Base-by-base conservation (phyloP, 2,113 vertebrate genomes). In the Tetraodon nigroviridis region DNA sequence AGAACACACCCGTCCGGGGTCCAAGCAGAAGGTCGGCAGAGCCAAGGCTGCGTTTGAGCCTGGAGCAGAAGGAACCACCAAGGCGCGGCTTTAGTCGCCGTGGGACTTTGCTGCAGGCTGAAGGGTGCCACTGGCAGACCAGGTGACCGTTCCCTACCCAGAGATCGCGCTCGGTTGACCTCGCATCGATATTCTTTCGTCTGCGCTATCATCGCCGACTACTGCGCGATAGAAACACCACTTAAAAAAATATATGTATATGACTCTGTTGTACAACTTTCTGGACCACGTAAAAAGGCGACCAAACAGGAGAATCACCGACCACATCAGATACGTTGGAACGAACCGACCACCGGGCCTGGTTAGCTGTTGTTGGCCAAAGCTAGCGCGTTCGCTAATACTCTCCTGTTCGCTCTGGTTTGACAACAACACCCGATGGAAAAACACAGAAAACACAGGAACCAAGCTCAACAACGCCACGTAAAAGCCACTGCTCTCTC, bases 201-300 rank as follows among this genome's bases (percentile, higher is more conserved):
- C 65, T 22, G 64, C 61, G 67, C 29, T 52, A 37, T 55, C 41
- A 52, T 58, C 63, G 55, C 62, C 78, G 74, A 71, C 71, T 68
- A 47, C 69, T 64, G 75, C 51, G 78, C 70, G 61, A 72, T 63
- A 76, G 51, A 78, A 84, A 87, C 69, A 73, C 69, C 65, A 15
- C 53, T 79, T 83, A 80, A 71, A 82, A 82, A 80, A 85, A 77
- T 80, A 84, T 55, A 80, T 67, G 75, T 79, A 84, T 55, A 80
- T 67, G 75, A 81, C 80, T 87, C 79, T 86, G 81, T 85, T 75
- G 77, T 59, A 80, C 76, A 80, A 84, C 76, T 76, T 78, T 78
- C 59, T 51, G 68, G 77, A 85, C 54, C 69, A 85, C 78, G 63
- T 47, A 67, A 78, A 46, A 82, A 80, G 74, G 77, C 61, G 54